Conservation (phyloP, 1,140 invertebrate genomes). For the Caenorhabditis latens region DNA sequence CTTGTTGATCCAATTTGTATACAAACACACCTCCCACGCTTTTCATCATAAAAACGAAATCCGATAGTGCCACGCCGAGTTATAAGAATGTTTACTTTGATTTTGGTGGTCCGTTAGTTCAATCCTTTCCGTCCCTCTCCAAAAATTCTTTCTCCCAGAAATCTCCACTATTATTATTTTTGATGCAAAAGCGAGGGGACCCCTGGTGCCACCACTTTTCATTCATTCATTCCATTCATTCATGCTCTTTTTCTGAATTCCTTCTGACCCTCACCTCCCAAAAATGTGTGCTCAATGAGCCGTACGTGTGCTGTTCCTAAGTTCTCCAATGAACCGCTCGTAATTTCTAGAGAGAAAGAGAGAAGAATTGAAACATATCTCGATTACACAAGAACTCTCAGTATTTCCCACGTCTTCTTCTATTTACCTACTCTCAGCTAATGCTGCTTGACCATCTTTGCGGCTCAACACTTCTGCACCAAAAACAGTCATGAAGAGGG, state of each 20-base stretch:
- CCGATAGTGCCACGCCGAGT: conserved; percentile 13
- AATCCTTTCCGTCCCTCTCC: neutral
- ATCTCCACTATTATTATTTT: conserved; percentile 45
- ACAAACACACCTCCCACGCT: conserved; percentile 47
- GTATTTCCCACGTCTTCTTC: conserved; percentile 12
- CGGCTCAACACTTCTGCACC: neutral
- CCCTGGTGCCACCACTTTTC: neutral
- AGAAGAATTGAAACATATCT: neutral
- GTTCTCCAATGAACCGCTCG: neutral
- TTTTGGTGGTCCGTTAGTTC: conserved; percentile 37
- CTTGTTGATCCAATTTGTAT: conserved; percentile 36
- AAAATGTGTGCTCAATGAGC: conserved; percentile 1
- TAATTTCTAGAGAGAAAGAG: conserved; percentile 8
- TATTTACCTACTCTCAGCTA: conserved; percentile 21
- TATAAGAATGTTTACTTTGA: conserved; percentile 55
- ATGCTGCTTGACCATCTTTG: conserved; percentile 6
- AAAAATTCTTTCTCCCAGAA: neutral
- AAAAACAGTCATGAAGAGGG: conserved; percentile 3
- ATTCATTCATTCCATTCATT: conserved; percentile 45
- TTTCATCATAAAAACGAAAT: conserved; percentile 50
- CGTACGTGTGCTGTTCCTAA: conserved; percentile 6
- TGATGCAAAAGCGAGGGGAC: neutral
- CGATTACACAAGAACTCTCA: neutral
- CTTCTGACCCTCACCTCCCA: neutral
- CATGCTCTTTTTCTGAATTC: conserved; percentile 15